Evolutionary conservation across 2,113 vertebrate species (phyloP).

Genomic region (Ictalurus punctatus): DNA sequence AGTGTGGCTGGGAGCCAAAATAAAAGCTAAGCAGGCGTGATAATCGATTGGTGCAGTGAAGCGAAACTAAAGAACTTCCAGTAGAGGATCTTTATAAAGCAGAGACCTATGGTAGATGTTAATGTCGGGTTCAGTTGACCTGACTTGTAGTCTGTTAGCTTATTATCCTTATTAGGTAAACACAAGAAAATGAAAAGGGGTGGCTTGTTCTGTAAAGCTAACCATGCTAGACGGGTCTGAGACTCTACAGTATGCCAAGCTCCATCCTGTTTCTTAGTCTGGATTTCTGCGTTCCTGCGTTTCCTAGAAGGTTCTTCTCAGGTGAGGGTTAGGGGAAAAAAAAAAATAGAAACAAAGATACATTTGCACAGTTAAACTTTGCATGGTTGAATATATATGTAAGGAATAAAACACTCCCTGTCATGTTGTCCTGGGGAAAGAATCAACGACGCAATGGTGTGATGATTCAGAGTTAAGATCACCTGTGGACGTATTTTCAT

Average conservation of each 20-base stretch:
- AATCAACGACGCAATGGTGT: too few relatives aligned
- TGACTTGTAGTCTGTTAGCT: background rate
- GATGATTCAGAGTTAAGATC: too few relatives aligned
- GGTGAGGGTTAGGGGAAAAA: background rate
- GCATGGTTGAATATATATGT: too few relatives aligned
- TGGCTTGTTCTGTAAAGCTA: too few relatives aligned
- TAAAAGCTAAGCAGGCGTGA: background rate
- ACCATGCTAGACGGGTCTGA: background rate
- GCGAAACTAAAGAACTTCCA: background rate
- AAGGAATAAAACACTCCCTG: too few relatives aligned
- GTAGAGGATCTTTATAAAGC: background rate
- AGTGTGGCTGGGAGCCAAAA: too few relatives aligned
- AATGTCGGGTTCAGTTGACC: background rate
- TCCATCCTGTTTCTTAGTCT: background rate
- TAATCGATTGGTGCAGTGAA: background rate
- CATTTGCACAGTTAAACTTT: too few relatives aligned
- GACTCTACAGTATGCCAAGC: background rate
- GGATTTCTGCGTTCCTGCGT: background rate
- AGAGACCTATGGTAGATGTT: background rate
- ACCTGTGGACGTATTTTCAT: background rate
- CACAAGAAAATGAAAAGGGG: background rate
- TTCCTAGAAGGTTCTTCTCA: background rate
- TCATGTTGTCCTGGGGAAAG: too few relatives aligned
- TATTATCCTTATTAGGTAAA: background rate
- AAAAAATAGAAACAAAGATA: background rate